Evolutionary conservation across 1,140 invertebrate genomes (phyloP).

Genomic region (Danaus melanippus): DNA sequence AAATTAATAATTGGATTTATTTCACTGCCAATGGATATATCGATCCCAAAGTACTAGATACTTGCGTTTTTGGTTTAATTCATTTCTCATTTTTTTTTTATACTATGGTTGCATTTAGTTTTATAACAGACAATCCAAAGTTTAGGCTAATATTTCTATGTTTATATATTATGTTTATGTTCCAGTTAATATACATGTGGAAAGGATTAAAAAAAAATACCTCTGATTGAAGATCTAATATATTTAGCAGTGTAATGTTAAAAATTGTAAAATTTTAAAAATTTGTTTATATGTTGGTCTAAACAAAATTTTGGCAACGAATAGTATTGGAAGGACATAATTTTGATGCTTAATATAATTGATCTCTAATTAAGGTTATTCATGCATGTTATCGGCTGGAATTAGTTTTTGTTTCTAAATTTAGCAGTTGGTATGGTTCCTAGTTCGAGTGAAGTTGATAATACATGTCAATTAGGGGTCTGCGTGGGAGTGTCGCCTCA

Average conservation of each 20-base stretch:
- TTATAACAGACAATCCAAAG: slow-evolving; percentile 71
- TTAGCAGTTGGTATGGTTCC: slow-evolving; percentile 73
- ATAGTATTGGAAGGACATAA: too few relatives aligned
- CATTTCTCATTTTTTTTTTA: slow-evolving; percentile 46
- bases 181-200: slow-evolving; percentile 35
- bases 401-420: slow-evolving; percentile 61
- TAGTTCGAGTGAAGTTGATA: slow-evolving; percentile 72
- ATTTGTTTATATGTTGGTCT: too few relatives aligned
- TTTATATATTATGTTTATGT: slow-evolving; percentile 39
- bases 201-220: slow-evolving; percentile 8
- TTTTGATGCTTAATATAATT: slow-evolving; percentile 27
- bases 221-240: slow-evolving; percentile 30
- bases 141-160: slow-evolving; percentile 65
- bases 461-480: slow-evolving; percentile 73
- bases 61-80: slow-evolving; percentile 57
- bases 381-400: slow-evolving; percentile 40
- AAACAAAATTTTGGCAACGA: too few relatives aligned
- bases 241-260: slow-evolving; percentile 21
- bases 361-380: slow-evolving; percentile 33
- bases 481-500: slow-evolving; percentile 66
- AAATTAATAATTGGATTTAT: slow-evolving; percentile 35
- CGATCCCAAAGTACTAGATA: slow-evolving; percentile 69
- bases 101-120: slow-evolving; percentile 70
- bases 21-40: slow-evolving; percentile 57
- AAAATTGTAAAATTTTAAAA: slow-evolving; percentile 6